A percentile compares a stretch with the other conserved stretches of the same genome.
These are phyloP conservation scores for Morbakka virulenta DNA, from an alignment of 30 jellyfish, hydroid and myxozoan species.

Conservation along the genomic window DNA sequence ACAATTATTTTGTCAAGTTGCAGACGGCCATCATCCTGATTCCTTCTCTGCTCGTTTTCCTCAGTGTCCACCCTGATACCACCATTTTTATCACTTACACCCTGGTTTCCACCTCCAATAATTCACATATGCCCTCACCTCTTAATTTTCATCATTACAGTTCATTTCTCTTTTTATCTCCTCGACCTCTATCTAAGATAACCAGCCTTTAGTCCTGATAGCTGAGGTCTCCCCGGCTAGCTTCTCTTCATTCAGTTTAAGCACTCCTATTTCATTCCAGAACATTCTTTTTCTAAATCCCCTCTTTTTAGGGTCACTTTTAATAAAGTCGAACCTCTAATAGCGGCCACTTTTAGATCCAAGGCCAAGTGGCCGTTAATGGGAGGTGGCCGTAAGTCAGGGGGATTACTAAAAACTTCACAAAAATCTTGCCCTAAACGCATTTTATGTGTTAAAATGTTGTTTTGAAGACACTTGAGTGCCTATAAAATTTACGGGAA, in stretches of 20 bases:
- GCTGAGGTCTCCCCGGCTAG: conserved; percentile 36
- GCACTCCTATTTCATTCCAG: conserved; percentile 17
- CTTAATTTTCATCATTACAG: conserved; percentile 5
- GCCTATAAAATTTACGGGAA: too few species aligned
- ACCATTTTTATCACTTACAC: neutral
- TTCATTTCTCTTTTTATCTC: conserved; percentile 17
- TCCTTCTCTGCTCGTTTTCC: conserved; percentile 18
- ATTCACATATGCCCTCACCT: neutral
- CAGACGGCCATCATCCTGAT: conserved; percentile 11
- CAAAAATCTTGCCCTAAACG: too few species aligned
- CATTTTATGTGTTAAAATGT: too few species aligned
- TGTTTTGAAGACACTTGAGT: too few species aligned
- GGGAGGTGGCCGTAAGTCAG: too few species aligned
- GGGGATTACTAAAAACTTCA: too few species aligned
- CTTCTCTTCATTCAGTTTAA: conserved; percentile 26
- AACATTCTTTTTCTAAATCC: conserved; percentile 40
- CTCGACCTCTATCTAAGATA: conserved; percentile 14
- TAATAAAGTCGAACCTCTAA: too few species aligned
- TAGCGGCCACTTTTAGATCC: too few species aligned
- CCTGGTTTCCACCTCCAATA: conserved; percentile 3
- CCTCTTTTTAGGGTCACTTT: conserved; percentile 5
- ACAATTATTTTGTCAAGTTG: neutral
- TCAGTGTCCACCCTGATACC: conserved; percentile 13
- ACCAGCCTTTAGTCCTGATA: conserved; percentile 18
- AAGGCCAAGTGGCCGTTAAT: too few species aligned